Percentiles rank a stretch among this genome's conserved stretches.
phyloP scores from a whole-genome alignment of 2,113 vertebrate genomes.

The Psophia crepitans region DNA sequence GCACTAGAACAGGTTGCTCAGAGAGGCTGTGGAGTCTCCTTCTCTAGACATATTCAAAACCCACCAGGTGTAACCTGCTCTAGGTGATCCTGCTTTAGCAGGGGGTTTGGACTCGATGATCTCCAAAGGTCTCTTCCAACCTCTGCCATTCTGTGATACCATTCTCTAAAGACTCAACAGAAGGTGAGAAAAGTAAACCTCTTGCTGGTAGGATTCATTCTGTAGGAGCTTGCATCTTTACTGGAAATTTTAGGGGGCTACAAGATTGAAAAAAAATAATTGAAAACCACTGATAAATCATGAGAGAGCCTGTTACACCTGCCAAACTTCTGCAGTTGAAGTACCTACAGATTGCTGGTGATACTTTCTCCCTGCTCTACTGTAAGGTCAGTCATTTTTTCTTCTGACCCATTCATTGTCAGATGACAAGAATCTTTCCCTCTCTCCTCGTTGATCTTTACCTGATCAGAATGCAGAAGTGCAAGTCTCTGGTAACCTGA shows the following conservation, averaged over 20 bases:
- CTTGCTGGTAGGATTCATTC: background rate
- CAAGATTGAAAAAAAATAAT: background rate
- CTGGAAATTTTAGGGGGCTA: background rate
- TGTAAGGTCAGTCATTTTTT: background rate
- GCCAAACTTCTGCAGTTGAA: background rate
- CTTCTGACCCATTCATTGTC: background rate
- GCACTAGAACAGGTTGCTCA: too few species aligned
- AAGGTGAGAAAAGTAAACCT: background rate
- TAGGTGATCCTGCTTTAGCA: too few species aligned
- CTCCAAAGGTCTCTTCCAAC: too few species aligned
- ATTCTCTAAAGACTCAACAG: background rate
- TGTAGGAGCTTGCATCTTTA: background rate
- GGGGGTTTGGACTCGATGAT: too few species aligned
- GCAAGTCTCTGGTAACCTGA: background rate
- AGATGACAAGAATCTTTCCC: background rate
- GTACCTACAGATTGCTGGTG: background rate
- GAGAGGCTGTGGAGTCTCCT: too few species aligned
- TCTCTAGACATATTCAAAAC: too few species aligned
- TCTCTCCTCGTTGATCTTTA: background rate
- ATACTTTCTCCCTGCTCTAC: background rate
- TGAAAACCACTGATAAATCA: background rate
- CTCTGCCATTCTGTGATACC: too few species aligned
- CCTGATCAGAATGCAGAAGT: background rate
- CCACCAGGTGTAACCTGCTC: too few species aligned
- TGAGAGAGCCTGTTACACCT: background rate